These are phyloP conservation scores for Anabas testudineus DNA, from an alignment of 2,797 vertebrate species.

Conservation along the genomic window DNA sequence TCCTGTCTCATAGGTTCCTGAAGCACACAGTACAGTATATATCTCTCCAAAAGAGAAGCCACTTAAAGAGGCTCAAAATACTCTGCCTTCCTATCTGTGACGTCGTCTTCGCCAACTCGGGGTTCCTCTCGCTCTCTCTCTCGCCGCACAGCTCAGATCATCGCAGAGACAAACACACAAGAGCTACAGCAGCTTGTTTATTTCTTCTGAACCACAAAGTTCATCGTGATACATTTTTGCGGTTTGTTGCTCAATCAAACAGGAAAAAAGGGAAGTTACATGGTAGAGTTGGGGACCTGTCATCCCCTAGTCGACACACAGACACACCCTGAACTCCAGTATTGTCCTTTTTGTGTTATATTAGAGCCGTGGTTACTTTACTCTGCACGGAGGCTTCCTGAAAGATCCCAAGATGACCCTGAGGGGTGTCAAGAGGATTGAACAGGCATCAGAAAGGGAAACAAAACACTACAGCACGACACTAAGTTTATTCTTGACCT, in stretches of 20 bases:
- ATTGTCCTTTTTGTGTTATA: too few species aligned
- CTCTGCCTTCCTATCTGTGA: constrained; percentile 56
- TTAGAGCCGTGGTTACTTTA: neutral
- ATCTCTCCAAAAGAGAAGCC: constrained; percentile 48
- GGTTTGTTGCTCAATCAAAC: neutral
- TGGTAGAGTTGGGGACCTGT: neutral
- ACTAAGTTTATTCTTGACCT: too few species aligned
- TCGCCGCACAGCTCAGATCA: constrained; percentile 15
- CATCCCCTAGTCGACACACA: neutral
- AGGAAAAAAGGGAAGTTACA: neutral
- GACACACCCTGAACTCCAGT: neutral
- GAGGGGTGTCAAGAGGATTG: too few species aligned
- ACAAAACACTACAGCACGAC: too few species aligned
- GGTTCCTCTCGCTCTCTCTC: constrained; percentile 27
- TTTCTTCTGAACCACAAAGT: neutral
- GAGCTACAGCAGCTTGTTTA: constrained; percentile 9
- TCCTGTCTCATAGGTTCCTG: constrained; percentile 73
- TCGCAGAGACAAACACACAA: constrained; percentile 11
- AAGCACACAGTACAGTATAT: constrained; percentile 63
- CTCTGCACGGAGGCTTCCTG: too few species aligned
- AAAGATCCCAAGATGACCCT: neutral
- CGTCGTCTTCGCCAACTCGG: constrained; percentile 44
- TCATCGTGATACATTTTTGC: neutral
- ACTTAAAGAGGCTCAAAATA: constrained; percentile 61
- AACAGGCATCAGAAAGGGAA: too few species aligned